Conservation (phyloP, 2,797 vertebrate species). For the Artibeus jamaicensis region DNA sequence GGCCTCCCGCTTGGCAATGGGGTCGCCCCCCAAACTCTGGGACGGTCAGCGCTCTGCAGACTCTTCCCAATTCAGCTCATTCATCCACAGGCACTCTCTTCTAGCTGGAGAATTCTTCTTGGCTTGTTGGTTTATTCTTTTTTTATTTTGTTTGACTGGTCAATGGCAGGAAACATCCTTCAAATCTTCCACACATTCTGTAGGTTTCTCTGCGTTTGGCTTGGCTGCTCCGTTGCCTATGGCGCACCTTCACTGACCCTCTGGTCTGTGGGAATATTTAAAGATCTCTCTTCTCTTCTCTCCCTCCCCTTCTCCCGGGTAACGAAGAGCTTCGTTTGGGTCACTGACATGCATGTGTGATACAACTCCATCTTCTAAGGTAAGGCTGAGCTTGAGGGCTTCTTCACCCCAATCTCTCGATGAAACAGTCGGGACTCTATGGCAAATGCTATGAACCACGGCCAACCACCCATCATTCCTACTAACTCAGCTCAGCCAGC, state of each 20-base stretch:
- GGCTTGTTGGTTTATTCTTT: background rate
- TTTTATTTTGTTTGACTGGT: background rate
- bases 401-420: background rate
- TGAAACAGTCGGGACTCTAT: background rate
- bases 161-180: background rate
- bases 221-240: background rate
- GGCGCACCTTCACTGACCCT: background rate
- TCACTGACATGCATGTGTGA: background rate
- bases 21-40: background rate
- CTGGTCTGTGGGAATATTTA: background rate
- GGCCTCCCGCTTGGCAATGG: background rate
- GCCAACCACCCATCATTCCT: background rate
- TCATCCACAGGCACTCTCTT: background rate
- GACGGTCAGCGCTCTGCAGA: background rate
- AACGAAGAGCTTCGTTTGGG: background rate
- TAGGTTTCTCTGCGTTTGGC: background rate
- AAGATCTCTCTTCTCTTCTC: background rate
- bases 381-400: background rate
- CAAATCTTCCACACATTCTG: background rate
- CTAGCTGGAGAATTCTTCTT: background rate
- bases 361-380: background rate
- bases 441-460: background rate
- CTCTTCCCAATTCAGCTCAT: background rate
- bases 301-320: rapidly evolving
- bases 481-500: background rate